These are phyloP conservation scores for Phortica variegata DNA, from an alignment of 1,140 invertebrate genomes.

Conservation along the genomic window DNA sequence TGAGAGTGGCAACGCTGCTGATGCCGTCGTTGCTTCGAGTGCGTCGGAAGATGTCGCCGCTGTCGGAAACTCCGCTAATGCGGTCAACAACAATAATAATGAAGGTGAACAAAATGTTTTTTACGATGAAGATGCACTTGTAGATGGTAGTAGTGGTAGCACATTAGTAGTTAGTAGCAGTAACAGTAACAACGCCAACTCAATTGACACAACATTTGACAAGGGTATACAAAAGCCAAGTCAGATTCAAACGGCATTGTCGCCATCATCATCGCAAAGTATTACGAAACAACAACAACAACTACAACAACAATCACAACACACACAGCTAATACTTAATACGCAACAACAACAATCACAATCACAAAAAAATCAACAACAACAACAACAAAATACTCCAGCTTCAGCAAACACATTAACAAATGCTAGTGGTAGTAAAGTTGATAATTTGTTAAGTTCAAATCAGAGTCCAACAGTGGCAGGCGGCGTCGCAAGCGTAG, in stretches of 20 bases:
- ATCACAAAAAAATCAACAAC: slow-evolving; percentile 32
- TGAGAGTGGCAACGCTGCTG: slow-evolving; percentile 48
- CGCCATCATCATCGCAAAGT: slow-evolving; percentile 1
- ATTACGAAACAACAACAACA: slow-evolving; percentile 7
- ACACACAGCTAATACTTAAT: slow-evolving; percentile 15
- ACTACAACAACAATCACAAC: slow-evolving; percentile 26
- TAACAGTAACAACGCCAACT: slow-evolving; percentile 45
- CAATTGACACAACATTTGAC: neutral
- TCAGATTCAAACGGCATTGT: too few relatives aligned
- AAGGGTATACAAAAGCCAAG: too few relatives aligned
- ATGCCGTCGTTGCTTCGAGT: slow-evolving; percentile 41
- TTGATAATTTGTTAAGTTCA: slow-evolving; percentile 19
- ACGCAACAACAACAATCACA: slow-evolving; percentile 29
- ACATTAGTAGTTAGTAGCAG: slow-evolving; percentile 50
- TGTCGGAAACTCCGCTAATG: slow-evolving; percentile 41
- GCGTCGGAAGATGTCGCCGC: slow-evolving; percentile 43
- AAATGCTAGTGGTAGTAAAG: slow-evolving; percentile 29
- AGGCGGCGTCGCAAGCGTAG: too few relatives aligned
- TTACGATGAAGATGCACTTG: slow-evolving; percentile 59
- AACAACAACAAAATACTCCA: slow-evolving; percentile 16
- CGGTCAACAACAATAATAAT: slow-evolving; percentile 33
- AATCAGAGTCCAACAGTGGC: slow-evolving; percentile 22
- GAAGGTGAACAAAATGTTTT: slow-evolving; percentile 58
- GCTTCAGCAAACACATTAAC: slow-evolving; percentile 11
- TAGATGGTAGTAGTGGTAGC: slow-evolving; percentile 54